phyloP scores from a whole-genome alignment of 2,797 vertebrate species.

The Ciconia nigra region DNA sequence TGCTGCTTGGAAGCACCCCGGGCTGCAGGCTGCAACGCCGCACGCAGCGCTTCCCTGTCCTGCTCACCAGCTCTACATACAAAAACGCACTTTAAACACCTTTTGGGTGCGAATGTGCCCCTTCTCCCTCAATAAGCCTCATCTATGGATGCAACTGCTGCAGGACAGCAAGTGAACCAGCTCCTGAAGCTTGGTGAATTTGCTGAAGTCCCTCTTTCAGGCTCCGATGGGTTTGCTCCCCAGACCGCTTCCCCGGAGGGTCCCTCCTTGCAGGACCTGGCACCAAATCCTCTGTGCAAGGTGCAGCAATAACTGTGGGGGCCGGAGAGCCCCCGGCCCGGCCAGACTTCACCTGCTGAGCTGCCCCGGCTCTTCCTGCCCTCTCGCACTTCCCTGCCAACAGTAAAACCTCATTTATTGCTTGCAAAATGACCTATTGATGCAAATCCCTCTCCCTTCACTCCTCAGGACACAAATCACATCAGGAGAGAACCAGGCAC shows the following conservation, averaged over 20 bases:
- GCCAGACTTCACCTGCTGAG: not conserved
- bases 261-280: not conserved
- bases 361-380: not conserved
- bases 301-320: not conserved
- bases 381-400: not conserved
- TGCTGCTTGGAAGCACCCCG: not conserved
- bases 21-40: not conserved
- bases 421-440: not conserved
- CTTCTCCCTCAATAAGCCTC: not conserved
- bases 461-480: not conserved
- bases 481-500: not conserved
- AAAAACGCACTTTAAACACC: not conserved
- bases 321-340: rapidly evolving
- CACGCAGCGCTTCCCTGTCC: not conserved
- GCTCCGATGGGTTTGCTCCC: rapidly evolving
- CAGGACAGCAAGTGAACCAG: not conserved
- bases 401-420: not conserved
- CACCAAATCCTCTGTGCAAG: not conserved
- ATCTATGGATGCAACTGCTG: not conserved
- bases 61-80: not conserved
- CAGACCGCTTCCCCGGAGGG: not conserved
- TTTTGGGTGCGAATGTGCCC: not conserved
- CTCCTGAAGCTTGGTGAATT: not conserved
- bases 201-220: not conserved
- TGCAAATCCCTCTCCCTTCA: not conserved